Conservation (phyloP, 1,140 invertebrate genomes). For the Glossosoma conforme region DNA sequence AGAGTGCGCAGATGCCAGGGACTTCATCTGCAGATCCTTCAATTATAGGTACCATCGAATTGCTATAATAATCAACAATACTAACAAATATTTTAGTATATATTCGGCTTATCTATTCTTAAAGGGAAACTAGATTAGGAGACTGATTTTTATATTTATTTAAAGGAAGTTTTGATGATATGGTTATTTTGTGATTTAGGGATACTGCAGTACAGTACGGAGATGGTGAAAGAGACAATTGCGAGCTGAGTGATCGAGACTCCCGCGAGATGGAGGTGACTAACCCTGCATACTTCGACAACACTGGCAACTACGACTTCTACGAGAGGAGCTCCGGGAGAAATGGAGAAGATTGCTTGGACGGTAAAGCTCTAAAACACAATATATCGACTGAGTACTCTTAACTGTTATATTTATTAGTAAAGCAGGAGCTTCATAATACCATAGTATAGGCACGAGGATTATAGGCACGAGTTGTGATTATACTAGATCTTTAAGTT, state of each 20-base stretch:
- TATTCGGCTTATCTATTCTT: too few species aligned
- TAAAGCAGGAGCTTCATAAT: too few species aligned
- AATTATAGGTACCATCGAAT: slow-evolving; percentile 64
- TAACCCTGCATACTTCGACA: slow-evolving; percentile 80
- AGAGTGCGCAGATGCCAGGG: slow-evolving; percentile 74
- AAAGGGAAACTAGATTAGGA: too few species aligned
- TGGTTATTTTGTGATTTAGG: slow-evolving; percentile 42
- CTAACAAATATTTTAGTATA: too few species aligned
- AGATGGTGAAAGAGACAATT: slow-evolving; percentile 72
- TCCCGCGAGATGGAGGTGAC: slow-evolving; percentile 77
- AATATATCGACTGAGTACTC: too few species aligned
- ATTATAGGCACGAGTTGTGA: too few species aligned
- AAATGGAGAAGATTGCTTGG: slow-evolving; percentile 72
- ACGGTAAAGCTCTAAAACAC: too few species aligned
- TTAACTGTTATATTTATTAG: too few species aligned
- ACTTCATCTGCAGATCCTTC: slow-evolving; percentile 84
- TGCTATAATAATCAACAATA: too few species aligned
- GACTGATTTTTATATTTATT: too few species aligned
- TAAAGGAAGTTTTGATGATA: too few species aligned
- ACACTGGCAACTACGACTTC: slow-evolving; percentile 77
- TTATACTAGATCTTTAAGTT: too few species aligned
- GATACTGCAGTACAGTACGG: slow-evolving; percentile 56
- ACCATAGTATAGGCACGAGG: not conserved
- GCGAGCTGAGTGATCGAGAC: slow-evolving; percentile 82
- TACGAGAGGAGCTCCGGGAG: slow-evolving; percentile 74